A percentile compares a stretch with the other conserved stretches of the same genome.
These are phyloP conservation scores for Scatophagus argus DNA, from an alignment of 2,113 vertebrate species.

Conservation along the genomic window DNA sequence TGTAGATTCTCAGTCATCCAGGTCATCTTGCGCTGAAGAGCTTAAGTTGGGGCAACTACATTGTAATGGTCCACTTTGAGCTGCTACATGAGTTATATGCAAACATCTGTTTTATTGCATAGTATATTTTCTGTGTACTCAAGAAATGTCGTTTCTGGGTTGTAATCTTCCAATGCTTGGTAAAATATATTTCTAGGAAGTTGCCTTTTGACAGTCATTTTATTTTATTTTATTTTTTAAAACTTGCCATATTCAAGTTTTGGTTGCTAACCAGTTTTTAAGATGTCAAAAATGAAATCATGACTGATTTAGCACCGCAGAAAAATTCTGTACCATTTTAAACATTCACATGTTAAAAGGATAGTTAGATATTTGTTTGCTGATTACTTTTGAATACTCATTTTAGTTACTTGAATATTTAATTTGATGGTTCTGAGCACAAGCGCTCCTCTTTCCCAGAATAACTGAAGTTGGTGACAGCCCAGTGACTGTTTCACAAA, in stretches of 20 bases:
- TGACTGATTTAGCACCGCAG: background rate
- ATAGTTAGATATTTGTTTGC: background rate
- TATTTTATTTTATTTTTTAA: no score
- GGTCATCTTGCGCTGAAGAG: no score
- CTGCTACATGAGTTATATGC: background rate
- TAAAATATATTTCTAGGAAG: background rate
- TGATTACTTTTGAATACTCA: conserved; percentile 7
- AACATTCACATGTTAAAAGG: background rate
- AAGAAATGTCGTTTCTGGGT: background rate
- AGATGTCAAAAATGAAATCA: background rate
- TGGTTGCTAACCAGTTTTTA: background rate
- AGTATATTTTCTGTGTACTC: background rate
- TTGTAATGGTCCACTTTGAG: background rate
- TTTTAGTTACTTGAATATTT: conserved; percentile 32
- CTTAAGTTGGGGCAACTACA: no score
- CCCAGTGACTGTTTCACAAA: conserved; percentile 13
- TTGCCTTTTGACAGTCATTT: background rate
- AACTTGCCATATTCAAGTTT: background rate
- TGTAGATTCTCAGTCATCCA: no score
- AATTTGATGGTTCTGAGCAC: conserved; percentile 15
- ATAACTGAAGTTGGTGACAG: background rate
- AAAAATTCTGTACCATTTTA: background rate
- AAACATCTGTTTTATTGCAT: background rate
- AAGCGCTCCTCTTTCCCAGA: background rate
- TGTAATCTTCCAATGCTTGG: background rate